phyloP scores from a whole-genome alignment of 2,888 invertebrate genomes.

The Empis stercorea region DNA sequence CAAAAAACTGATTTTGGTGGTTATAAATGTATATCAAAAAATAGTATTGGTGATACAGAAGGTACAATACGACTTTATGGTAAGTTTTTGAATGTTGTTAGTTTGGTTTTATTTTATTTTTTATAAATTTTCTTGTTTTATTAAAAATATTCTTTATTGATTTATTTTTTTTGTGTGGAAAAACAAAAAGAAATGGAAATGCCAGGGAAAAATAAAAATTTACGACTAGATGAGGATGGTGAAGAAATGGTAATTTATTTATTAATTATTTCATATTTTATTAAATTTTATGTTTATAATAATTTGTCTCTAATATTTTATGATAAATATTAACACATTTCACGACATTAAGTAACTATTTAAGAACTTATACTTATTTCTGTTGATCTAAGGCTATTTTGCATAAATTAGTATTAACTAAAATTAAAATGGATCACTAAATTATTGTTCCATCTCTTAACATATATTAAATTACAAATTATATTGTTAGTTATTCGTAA shows the following conservation, averaged over 20 bases:
- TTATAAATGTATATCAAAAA: constrained; percentile 85
- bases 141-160: constrained; percentile 6
- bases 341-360: no score
- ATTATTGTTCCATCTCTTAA: no score
- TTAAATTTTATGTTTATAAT: no score
- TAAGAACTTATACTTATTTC: no score
- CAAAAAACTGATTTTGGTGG: constrained; percentile 68
- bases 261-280: neutral
- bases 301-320: no score
- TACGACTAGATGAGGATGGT: constrained; percentile 39
- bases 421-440: no score
- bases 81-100: constrained; percentile 39
- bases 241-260: constrained; percentile 31
- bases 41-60: constrained; percentile 83
- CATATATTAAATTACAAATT: no score
- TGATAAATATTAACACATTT: no score
- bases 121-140: neutral
- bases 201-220: constrained; percentile 31
- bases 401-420: no score
- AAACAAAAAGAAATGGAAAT: constrained; percentile 31
- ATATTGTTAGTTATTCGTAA: no score
- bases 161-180: constrained; percentile 3
- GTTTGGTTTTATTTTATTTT: neutral
- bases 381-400: no score
- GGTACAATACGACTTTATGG: constrained; percentile 81